Evolutionary conservation across 2,113 vertebrate genomes (phyloP).

Genomic region (Oceanites oceanicus): DNA sequence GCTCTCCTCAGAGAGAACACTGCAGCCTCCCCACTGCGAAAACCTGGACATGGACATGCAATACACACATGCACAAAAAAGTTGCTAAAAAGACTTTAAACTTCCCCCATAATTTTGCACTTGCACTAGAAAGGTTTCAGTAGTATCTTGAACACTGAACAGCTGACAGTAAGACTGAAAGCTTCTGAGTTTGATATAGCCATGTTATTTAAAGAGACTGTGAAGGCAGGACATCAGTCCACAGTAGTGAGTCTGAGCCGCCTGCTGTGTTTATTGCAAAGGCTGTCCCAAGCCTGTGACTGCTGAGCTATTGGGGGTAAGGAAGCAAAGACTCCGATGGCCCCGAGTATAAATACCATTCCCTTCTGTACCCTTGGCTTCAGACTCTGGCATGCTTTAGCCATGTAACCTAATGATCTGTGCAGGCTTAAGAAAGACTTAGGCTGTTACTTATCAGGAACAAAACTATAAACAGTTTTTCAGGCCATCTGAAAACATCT

Average conservation of each 20-base stretch:
- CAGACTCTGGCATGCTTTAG: neutral
- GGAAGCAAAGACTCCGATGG: accelerated
- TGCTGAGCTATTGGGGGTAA: neutral
- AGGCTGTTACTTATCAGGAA: neutral
- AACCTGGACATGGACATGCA: neutral
- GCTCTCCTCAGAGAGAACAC: neutral
- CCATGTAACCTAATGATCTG: neutral
- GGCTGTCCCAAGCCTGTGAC: neutral
- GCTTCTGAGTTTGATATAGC: neutral
- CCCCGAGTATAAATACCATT: accelerated
- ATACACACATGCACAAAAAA: neutral
- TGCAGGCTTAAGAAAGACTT: neutral
- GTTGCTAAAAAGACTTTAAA: neutral
- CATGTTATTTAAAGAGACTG: neutral
- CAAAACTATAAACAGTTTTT: neutral
- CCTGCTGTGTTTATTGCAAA: neutral
- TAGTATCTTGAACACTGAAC: neutral
- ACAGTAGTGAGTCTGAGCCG: neutral
- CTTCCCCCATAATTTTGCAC: neutral
- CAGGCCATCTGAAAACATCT: neutral
- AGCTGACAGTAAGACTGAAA: neutral
- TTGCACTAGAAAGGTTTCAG: neutral
- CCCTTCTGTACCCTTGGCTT: neutral
- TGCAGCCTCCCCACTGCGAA: neutral
- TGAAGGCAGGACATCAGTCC: neutral